phyloP scores from a whole-genome alignment of 2,797 vertebrate genomes.

The Scyliorhinus canicula region DNA sequence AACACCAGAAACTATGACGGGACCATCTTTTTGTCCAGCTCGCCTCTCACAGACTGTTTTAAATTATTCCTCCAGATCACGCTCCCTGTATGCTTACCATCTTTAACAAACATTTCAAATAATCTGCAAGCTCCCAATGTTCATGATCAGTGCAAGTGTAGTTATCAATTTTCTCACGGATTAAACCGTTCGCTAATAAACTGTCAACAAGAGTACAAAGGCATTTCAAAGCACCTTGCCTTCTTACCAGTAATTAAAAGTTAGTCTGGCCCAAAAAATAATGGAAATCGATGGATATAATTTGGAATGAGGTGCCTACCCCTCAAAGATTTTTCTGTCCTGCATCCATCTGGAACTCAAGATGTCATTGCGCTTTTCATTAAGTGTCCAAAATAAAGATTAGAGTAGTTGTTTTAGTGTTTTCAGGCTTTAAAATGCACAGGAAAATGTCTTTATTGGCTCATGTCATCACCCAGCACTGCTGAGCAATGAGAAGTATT shows the following conservation, averaged over 20 bases:
- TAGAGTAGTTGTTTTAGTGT: neutral
- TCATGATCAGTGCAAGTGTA: neutral
- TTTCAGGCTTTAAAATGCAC: neutral
- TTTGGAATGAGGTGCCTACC: neutral
- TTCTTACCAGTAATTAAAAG: neutral
- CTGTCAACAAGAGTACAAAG: neutral
- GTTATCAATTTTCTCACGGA: neutral
- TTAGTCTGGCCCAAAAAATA: neutral
- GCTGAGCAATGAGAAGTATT: conserved; percentile 10
- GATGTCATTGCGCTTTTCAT: neutral
- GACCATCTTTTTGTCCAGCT: neutral
- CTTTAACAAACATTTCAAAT: neutral
- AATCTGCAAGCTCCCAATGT: neutral
- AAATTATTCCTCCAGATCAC: neutral
- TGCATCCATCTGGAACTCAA: neutral
- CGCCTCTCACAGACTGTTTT: neutral
- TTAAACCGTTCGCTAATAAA: neutral
- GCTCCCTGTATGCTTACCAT: neutral
- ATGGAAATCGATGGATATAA: neutral
- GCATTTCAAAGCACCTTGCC: neutral
- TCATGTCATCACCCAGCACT: neutral
- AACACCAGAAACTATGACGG: too few relatives aligned
- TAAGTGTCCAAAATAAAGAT: neutral
- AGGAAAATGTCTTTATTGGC: neutral
- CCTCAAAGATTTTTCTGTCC: neutral